phyloP scores from a whole-genome alignment of 2,888 invertebrate species.

The Epinotia brunnichana region DNA sequence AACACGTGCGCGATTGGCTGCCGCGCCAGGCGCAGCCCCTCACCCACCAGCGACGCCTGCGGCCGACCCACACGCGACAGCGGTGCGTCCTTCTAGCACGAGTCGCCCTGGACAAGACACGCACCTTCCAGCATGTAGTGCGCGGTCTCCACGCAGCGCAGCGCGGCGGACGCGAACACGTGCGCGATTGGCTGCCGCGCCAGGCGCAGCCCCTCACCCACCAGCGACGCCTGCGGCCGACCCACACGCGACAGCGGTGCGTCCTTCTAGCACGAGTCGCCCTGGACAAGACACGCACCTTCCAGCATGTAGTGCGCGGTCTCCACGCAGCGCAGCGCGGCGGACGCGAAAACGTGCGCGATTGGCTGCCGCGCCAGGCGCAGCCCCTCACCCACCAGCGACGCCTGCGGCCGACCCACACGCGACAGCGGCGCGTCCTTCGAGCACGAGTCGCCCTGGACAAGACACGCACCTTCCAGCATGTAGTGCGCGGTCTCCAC shows the following conservation, averaged over 20 bases:
- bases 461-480: too few relatives aligned
- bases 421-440: too few relatives aligned
- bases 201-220: conserved; percentile 92
- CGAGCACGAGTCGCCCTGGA: too few relatives aligned
- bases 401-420: too few relatives aligned
- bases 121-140: conserved; percentile 85
- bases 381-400: too few relatives aligned
- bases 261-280: conserved; percentile 90
- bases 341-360: too few relatives aligned
- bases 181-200: conserved; percentile 87
- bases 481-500: too few relatives aligned
- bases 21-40: conserved; percentile 89
- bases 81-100: conserved; percentile 94
- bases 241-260: conserved; percentile 96
- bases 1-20: conserved; percentile 89
- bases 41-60: conserved; percentile 93
- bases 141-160: conserved; percentile 95
- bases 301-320: too few relatives aligned
- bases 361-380: too few relatives aligned
- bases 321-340: too few relatives aligned
- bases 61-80: conserved; percentile 94
- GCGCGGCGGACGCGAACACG: conserved; percentile 94
- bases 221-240: conserved; percentile 90
- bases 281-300: too few relatives aligned
- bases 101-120: conserved; percentile 57